Evolutionary conservation across 2,797 vertebrate species (phyloP).

Genomic region (Arrhamphus sclerolepis): DNA sequence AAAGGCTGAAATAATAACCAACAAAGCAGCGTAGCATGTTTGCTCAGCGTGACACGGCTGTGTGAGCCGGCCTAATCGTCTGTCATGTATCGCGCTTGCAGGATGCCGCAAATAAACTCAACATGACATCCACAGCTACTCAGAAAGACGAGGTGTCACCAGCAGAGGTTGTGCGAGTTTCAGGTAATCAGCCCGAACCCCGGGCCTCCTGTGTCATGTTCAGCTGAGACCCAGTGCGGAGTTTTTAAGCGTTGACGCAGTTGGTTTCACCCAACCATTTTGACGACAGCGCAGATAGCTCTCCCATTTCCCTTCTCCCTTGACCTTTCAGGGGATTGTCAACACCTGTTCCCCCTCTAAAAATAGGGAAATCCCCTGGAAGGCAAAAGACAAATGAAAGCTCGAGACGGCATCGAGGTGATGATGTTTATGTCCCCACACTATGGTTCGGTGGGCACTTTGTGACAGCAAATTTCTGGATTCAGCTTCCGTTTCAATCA

Average conservation of each 20-base stretch:
- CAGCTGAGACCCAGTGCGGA: slow-evolving; percentile 25
- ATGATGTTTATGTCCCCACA: background rate
- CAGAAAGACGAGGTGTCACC: background rate
- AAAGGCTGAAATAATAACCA: slow-evolving; percentile 1
- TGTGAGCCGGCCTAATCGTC: slow-evolving; percentile 1
- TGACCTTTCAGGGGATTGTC: slow-evolving; percentile 42
- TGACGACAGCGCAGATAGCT: slow-evolving; percentile 31
- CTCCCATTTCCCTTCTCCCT: slow-evolving; percentile 4
- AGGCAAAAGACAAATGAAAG: slow-evolving; percentile 24
- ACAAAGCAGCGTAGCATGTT: background rate
- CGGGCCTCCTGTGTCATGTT: slow-evolving; percentile 21
- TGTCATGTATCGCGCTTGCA: slow-evolving; percentile 2
- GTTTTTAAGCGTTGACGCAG: slow-evolving; percentile 38
- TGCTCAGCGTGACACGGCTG: slow-evolving; percentile 1
- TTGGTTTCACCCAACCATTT: slow-evolving; percentile 50
- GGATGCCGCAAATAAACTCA: slow-evolving; percentile 32
- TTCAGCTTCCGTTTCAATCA: background rate
- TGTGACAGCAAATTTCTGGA: background rate
- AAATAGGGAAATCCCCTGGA: slow-evolving; percentile 48
- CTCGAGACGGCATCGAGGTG: slow-evolving; percentile 5
- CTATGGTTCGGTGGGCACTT: background rate
- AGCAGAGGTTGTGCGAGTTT: background rate
- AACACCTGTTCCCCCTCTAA: slow-evolving; percentile 47
- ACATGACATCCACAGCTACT: slow-evolving; percentile 5
- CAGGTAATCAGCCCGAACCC: slow-evolving; percentile 10